Base-by-base conservation (phyloP, 35 echinoderm and acorn worm species). In the Stichopus chloronotus region DNA sequence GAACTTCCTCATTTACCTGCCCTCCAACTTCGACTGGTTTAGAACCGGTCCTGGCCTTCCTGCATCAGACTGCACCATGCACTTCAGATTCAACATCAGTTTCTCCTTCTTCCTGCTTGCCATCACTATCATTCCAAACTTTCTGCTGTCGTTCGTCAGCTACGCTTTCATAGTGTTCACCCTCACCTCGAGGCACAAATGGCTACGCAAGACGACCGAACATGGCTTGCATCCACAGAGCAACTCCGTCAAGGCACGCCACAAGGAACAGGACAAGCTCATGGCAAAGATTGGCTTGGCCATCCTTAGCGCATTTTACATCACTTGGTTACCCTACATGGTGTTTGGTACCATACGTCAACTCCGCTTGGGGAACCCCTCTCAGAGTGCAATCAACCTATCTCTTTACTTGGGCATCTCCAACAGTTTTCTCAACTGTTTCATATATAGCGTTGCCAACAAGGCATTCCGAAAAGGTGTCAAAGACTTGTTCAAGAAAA, bases 381-480 rank as follows among this genome's bases (percentile, higher is more conserved):
- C 63, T 19, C 78, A 84, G 63, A 65, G 17, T 4, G 55, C 87
- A 3, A 94, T 91, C 86, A 84, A 96, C 81, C 71, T 87, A n/a
- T 78, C 92, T 22, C 88, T 96, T 19, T 91, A 94, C 88, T 69
- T 95, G 17, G 96, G 93, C 61, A 89, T 97, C 55, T 88, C 93
- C 9, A 97, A 97, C 91, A 97, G 96, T 59, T 90, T 97, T 55
- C 91, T 97, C 4, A 97, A 97, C 91, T 97, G 96, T 57, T 53
- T 94, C 52, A 95, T 97, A 56, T 97, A 97, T 87, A 95, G 93
- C 87, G 92, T 97, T 11, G 91, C 94, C 7, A 95, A 97, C 68
- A 92, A 94, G 57, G 89, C 93, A 55, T 94, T 96, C 79, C 55
- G 93, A 19, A 91, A 79, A 1, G 91, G 91, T 5, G 68, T 92